Base-by-base conservation (phyloP, 2,888 invertebrate species). In the Trichogramma evanescens region DNA sequence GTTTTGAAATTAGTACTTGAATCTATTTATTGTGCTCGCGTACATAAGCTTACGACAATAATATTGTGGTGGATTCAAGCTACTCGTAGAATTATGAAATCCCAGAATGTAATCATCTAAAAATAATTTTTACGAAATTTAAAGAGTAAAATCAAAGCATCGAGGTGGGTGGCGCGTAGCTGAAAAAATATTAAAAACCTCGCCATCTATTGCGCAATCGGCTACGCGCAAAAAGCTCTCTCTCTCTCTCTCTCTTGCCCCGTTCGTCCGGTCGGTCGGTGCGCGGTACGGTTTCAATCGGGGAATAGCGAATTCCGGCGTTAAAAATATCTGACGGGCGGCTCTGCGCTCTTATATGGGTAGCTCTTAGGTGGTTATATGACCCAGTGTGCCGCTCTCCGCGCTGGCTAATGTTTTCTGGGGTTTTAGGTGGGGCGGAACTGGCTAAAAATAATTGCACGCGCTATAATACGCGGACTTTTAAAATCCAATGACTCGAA, bases 241-340 rank as follows among this genome's bases (percentile, higher is more conserved):
- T 13, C 13, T 13, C 13, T 13, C n/a, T n/a, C n/a, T n/a, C 13
- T 13, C 26, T 26, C 26, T 26, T 26, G 26, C 26, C 26, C 26
- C 26, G 26, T 26, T 26, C 26, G 26, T 26, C 26, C 26, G 13
- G 13, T 13, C 26, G 26, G 26, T 26, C 26, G 61, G 64, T 63
- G 53, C 38, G 56, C 10, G 42, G 52, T 56, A 51, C 43, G 61
- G 61, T 65, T 68, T 66, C 66, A 65, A 67, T 69, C 67, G 67
- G 66, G 69, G 69, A 69, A 65, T 64, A 63, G 60, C 61, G 59
- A 63, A 69, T 69, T 66, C 64, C 66, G 68, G 65, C 56, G 71
- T 74, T 73, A 72, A 75, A 77, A 77, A 76, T 76, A 77, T 76
- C 72, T 68, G 57, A 66, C 64, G 61, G 64, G 68, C 70, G 73